These are phyloP conservation scores for Dendroctonus valens DNA, from an alignment of 1,140 invertebrate species.

Conservation along the genomic window DNA sequence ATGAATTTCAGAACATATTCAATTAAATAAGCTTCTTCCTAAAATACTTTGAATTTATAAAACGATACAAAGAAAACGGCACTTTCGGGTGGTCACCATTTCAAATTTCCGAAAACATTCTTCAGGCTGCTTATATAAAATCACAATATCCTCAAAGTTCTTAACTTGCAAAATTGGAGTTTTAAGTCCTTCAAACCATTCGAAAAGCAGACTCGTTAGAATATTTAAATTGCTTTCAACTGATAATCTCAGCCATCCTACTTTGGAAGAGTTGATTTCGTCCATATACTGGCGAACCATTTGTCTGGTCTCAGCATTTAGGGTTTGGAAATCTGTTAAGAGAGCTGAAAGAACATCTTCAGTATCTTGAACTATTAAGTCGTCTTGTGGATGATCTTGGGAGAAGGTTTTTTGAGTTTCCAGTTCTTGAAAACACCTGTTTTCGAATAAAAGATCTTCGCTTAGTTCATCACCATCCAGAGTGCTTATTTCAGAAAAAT, in stretches of 20 bases:
- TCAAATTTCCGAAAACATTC: slow-evolving; percentile 64
- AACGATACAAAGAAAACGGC: neutral
- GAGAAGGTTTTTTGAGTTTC: slow-evolving; percentile 44
- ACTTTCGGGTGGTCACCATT: slow-evolving; percentile 51
- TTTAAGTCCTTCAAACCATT: slow-evolving; percentile 71
- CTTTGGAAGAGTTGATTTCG: slow-evolving; percentile 65
- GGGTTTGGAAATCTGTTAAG: slow-evolving; percentile 54
- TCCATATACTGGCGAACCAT: slow-evolving; percentile 57
- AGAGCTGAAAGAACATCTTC: slow-evolving; percentile 48
- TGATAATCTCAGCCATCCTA: slow-evolving; percentile 65
- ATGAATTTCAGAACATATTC: slow-evolving; percentile 75
- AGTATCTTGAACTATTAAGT: slow-evolving; percentile 36
- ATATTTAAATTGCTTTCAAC: slow-evolving; percentile 64
- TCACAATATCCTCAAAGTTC: slow-evolving; percentile 67
- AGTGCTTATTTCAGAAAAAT: slow-evolving; percentile 42
- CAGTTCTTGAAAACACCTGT: slow-evolving; percentile 47
- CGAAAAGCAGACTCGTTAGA: slow-evolving; percentile 62
- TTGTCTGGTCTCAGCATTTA: slow-evolving; percentile 55
- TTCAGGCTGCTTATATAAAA: slow-evolving; percentile 57
- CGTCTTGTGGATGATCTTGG: slow-evolving; percentile 36
- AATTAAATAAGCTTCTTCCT: slow-evolving; percentile 64
- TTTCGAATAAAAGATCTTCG: slow-evolving; percentile 43
- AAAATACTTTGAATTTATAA: slow-evolving; percentile 40
- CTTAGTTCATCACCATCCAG: slow-evolving; percentile 43
- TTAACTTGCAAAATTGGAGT: slow-evolving; percentile 65